These are phyloP conservation scores for Ostrea denselamellosa DNA, from an alignment of 1,140 invertebrate genomes.

Conservation along the genomic window DNA sequence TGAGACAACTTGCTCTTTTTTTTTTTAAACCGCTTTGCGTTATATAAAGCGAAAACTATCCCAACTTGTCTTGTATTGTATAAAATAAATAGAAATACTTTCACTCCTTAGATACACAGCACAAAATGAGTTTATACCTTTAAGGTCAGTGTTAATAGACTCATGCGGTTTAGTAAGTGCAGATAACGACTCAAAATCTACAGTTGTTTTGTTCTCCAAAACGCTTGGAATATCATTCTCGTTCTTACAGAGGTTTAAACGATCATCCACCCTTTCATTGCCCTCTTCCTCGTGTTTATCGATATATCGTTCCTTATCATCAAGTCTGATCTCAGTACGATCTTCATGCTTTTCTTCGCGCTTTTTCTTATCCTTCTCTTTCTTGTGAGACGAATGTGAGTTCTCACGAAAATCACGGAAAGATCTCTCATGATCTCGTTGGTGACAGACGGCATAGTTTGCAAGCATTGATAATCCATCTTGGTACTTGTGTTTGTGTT, in stretches of 20 bases:
- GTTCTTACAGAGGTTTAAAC: constrained; percentile 8
- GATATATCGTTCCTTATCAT: background rate
- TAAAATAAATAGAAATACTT: background rate
- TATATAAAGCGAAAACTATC: too few relatives aligned
- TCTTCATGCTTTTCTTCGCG: constrained; percentile 14
- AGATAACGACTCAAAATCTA: constrained; percentile 16
- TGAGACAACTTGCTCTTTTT: too few relatives aligned
- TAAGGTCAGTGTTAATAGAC: background rate
- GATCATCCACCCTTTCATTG: background rate
- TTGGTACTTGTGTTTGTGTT: constrained; percentile 3
- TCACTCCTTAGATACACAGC: background rate
- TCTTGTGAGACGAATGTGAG: background rate
- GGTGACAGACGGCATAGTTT: constrained; percentile 21
- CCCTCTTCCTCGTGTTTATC: background rate
- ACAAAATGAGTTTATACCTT: background rate
- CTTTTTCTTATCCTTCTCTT: constrained; percentile 20
- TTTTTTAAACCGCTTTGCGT: too few relatives aligned
- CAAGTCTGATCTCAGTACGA: background rate
- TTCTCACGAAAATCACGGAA: constrained; percentile 10
- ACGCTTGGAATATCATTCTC: constrained; percentile 13
- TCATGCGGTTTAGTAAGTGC: constrained; percentile 29
- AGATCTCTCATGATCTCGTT: constrained; percentile 3
- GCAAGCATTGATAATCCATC: constrained; percentile 23
- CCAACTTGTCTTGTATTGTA: too few relatives aligned
- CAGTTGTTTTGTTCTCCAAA: constrained; percentile 17